Base-by-base conservation (phyloP, 2,888 invertebrate species). In the Acanthosoma haemorrhoidale region DNA sequence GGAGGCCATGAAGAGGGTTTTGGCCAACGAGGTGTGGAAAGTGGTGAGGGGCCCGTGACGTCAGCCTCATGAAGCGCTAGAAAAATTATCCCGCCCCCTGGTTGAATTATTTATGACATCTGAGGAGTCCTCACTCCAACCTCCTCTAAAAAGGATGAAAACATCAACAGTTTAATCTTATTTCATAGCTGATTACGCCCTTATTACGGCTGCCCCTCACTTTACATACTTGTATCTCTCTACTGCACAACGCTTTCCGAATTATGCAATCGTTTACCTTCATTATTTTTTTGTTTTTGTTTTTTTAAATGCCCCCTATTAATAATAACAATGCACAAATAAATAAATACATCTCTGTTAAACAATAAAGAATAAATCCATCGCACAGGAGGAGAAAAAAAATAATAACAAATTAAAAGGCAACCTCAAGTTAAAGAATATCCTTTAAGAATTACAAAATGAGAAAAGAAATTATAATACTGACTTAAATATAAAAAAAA, bases 121-220 rank as follows among this genome's bases (percentile, higher is more conserved):
- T 41, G 41, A 41, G 41, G 16, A 41, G 41, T 41, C 21, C 43
- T 21, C 43, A 4, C 43, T 4, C 2, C 21, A 18, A 1, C 21
- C 5, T 4, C 13, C 11, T 18, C 43, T 43, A 21, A 43, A 43
- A 43, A 21, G 43, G 25, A 43, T 18, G 25, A 43, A 43, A 43
- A 43, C 43, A 43, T 43, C 43, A 43, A 43, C 43, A 43, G 43
- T 43, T 43, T 43, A 43, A 43, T 21, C 43, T 43, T 43, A 43
- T 43, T 43, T 43, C 21, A 43, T 43, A 43, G 43, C 43, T 43
- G 43, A 43, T 43, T 43, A 43, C 21, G 43, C 43, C 13, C 43
- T 43, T 43, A 43, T 43, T 43, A 43, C 18, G 1, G 2, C 21
- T 1, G 11, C 43, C 43, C 4, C 21, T 13, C 21, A 21, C 43